Evolutionary conservation across 2,888 invertebrate genomes (phyloP), one percentile per base, ranked within the genome.

Genomic region (Schizotus pectinicornis): DNA sequence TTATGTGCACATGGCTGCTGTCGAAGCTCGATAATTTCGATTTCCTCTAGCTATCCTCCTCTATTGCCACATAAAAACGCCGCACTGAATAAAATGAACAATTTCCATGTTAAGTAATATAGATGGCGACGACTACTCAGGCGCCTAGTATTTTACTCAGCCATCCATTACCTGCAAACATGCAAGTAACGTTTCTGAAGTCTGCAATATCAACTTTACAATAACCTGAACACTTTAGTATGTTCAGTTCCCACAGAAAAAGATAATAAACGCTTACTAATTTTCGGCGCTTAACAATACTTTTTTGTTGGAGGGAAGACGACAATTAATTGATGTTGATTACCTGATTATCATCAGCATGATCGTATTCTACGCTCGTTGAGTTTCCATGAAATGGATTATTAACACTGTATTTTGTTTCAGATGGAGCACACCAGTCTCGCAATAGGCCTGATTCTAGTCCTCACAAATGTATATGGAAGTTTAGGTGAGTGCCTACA

Each of bases 381-480:
- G 22, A 22, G 5, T 22, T 22, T 22, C 22, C 22, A 22, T 5
- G 22, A 22, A 22, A 22, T 22, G 22, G 22, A 22, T 22, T 22
- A 22, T 22, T 22, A 22, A 22, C 22, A 22, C 22, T 52, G 50
- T 56, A 59, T 65, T 67, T 63, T 63, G 42, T 74, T 74, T 34
- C 74, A 75, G 73, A 76, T 76, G 75, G 59, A 61, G 41, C 64
- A 51, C 56, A 46, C 38, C 39, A 61, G 64, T 58, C 61, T 69
- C 43, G 63, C 69, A 49, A 65, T 74, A 65, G 65, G 66, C 50
- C 56, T 70, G 53, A 57, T 74, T 68, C 72, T 76, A 74, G 75
- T 75, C 71, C 54, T 74, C 66, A 61, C 62, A 56, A 74, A 71
- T 67, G 64, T 74, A 62, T 69, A 73, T 63, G 72, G 70, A 65